Base-by-base conservation (phyloP, 2,797 vertebrate genomes). In the Rhinichthys osculus region DNA sequence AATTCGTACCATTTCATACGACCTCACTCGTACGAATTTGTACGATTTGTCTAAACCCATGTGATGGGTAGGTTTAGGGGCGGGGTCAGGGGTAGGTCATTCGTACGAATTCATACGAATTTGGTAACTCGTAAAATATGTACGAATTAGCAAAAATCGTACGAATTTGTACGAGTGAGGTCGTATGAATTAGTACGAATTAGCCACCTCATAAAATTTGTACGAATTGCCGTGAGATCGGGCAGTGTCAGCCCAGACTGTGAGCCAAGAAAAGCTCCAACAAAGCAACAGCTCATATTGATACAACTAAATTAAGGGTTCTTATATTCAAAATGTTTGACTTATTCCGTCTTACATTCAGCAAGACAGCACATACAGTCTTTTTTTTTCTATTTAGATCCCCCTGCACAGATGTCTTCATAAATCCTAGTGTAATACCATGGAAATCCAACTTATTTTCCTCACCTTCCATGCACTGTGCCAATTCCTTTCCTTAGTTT, bases 401-500 rank as follows among this genome's bases (percentile, higher is more conserved):
- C 3, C 14, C 35, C 3, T 19, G 30, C 71, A 74, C 30, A 50
- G 66, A 23, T 17, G 42, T 17, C 17, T 84, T 67, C 40, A 23
- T 19, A 27, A 27, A 27, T 27, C 27, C 27, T 27, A 57, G 3
- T 85, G 57, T 66, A 70, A 64, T 86, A 52, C 33, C 72, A 67
- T 70, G 42, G 14, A 74, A 74, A 82, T 57, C 47, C 52, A 35
- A 54, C 27, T n/a, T 19, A 33, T 78, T 82, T 76, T 69, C 11
- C n/a, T 50, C 10, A 23, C 19, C 67, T 3, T 47, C 38, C 79
- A 62, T 82, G 69, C 57, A 40, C 8, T 13, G 17, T 67, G 33
- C 42, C 40, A n/a, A 47, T 85, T 81, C 62, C 84, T 83, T 86
- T 85, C 72, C 83, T 82, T 30, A 77, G 27, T 52, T 59, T 84